These are phyloP conservation scores for Parthenolecanium corni DNA, from an alignment of 2,888 invertebrate genomes.

Conservation along the genomic window DNA sequence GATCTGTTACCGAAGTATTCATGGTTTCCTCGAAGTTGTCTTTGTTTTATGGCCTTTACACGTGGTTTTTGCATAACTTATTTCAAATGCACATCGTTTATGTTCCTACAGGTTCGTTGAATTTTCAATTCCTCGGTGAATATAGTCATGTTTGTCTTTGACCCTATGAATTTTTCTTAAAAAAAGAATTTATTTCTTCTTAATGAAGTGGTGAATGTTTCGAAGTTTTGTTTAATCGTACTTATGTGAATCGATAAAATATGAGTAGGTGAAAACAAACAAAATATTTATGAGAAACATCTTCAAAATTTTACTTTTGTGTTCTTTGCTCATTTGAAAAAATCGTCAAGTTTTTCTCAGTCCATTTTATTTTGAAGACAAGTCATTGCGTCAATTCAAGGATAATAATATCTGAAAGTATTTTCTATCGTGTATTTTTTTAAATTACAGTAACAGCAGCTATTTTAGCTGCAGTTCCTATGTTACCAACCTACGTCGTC, in stretches of 20 bases:
- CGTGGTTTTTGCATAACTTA: constrained; percentile 91
- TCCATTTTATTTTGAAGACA: too few relatives aligned
- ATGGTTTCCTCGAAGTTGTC: constrained; percentile 94
- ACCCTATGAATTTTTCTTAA: background rate
- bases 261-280: too few relatives aligned
- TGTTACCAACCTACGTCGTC: constrained; percentile 91
- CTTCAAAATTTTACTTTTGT: too few relatives aligned
- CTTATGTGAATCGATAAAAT: too few relatives aligned
- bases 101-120: constrained; percentile 64
- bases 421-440: too few relatives aligned
- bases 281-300: too few relatives aligned
- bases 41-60: constrained; percentile 93
- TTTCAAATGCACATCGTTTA: constrained; percentile 92
- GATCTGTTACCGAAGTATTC: constrained; percentile 86
- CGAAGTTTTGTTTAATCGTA: too few relatives aligned
- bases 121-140: background rate
- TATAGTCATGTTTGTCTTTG: background rate
- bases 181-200: background rate
- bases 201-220: too few relatives aligned
- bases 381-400: too few relatives aligned
- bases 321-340: too few relatives aligned
- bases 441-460: constrained; percentile 79
- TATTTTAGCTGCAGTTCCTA: constrained; percentile 87
- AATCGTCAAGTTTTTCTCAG: background rate
- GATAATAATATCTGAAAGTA: too few relatives aligned